Conservation (phyloP, 2,113 vertebrate species). For the Asarcornis scutulata region DNA sequence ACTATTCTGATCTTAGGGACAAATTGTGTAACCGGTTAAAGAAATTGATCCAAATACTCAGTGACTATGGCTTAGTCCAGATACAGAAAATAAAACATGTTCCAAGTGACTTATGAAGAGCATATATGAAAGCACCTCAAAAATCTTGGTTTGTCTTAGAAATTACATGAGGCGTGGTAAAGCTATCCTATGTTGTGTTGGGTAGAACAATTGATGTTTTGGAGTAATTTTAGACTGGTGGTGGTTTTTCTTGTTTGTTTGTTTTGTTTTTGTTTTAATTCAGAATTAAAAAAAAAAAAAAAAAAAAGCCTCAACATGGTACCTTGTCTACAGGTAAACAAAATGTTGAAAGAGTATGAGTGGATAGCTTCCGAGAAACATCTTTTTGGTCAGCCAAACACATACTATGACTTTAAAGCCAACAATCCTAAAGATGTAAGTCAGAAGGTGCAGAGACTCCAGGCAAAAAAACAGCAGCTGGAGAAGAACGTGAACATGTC, state of each 20-base stretch:
- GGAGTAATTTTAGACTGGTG: background rate
- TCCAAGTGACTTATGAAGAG: background rate
- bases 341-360: conserved; percentile 90
- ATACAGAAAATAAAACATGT: background rate
- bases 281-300: background rate
- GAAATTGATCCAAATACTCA: background rate
- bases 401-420: conserved; percentile 90
- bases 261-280: background rate
- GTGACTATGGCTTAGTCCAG: background rate
- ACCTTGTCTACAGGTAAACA: conserved; percentile 79
- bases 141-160: background rate
- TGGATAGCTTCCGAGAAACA: conserved; percentile 92
- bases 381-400: conserved; percentile 90
- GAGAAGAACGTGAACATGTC: conserved; percentile 87
- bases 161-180: background rate
- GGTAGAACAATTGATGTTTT: background rate
- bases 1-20: background rate
- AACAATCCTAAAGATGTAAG: conserved; percentile 84
- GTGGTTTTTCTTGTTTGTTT: background rate
- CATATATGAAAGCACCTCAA: background rate
- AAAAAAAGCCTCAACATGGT: background rate
- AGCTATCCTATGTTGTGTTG: background rate
- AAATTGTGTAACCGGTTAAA: background rate
- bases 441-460: conserved; percentile 86
- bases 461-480: conserved; percentile 83